phyloP scores from a whole-genome alignment of 2,888 invertebrate species.

The Agrochola circellaris region DNA sequence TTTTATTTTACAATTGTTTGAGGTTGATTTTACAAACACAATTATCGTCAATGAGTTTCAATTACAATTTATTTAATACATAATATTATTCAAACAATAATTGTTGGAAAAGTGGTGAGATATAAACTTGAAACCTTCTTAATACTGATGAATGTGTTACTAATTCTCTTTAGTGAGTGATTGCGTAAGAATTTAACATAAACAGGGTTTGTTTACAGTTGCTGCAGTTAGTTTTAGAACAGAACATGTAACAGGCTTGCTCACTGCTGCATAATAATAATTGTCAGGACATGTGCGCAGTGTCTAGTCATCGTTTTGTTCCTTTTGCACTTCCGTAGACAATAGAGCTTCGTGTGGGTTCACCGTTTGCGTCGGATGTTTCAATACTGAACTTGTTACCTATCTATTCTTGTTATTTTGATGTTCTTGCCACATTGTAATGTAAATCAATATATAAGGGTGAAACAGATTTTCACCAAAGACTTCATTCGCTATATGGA shows the following conservation, averaged over 20 bases:
- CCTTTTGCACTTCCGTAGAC: slow-evolving; percentile 58
- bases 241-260: slow-evolving; percentile 22
- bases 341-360: slow-evolving; percentile 61
- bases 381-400: neutral
- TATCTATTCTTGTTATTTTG: slow-evolving; percentile 3
- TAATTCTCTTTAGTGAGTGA: neutral
- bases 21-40: neutral
- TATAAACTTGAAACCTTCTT: neutral
- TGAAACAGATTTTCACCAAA: neutral
- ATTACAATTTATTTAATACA: neutral
- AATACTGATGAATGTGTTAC: neutral
- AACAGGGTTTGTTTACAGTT: neutral
- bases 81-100: neutral
- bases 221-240: neutral
- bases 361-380: slow-evolving; percentile 34
- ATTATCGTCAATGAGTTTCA: neutral
- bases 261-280: slow-evolving; percentile 54
- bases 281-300: slow-evolving; percentile 52
- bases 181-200: neutral
- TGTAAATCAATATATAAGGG: neutral
- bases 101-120: neutral
- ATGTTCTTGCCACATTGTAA: neutral
- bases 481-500: neutral
- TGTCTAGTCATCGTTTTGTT: slow-evolving; percentile 52
- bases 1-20: neutral